phyloP scores from a whole-genome alignment of 2,113 vertebrate genomes.

The Nibea coibor region DNA sequence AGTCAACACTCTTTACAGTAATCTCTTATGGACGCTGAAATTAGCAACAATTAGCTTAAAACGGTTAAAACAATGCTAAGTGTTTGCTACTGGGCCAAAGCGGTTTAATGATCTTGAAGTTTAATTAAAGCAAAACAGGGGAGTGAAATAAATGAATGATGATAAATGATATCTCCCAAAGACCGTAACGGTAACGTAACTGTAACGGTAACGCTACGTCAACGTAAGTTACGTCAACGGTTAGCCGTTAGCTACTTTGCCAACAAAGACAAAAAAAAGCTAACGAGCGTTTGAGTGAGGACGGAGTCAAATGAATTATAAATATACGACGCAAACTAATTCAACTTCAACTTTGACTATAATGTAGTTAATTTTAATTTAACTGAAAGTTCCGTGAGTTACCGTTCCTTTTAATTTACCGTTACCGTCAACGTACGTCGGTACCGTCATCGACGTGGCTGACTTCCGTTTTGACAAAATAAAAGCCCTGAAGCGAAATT shows the following conservation, averaged over 20 bases:
- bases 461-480: constrained; percentile 12
- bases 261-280: not conserved
- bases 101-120: not conserved
- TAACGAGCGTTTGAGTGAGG: not conserved
- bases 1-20: too few species aligned
- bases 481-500: not conserved
- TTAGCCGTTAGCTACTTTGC: not conserved
- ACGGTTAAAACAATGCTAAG: not conserved
- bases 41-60: not conserved
- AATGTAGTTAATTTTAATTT: not conserved
- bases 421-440: not conserved
- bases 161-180: not conserved
- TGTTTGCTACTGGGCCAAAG: too few species aligned
- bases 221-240: too few species aligned
- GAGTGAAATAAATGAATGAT: not conserved
- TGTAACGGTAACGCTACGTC: not conserved
- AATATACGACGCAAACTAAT: not conserved
- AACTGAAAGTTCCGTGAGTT: not conserved
- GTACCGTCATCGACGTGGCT: not conserved
- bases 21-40: not conserved
- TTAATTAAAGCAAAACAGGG: not conserved
- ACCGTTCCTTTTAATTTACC: not conserved
- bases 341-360: not conserved
- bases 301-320: not conserved
- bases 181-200: not conserved